phyloP scores from a whole-genome alignment of 2,888 invertebrate species.

The Hipparchia semele region DNA sequence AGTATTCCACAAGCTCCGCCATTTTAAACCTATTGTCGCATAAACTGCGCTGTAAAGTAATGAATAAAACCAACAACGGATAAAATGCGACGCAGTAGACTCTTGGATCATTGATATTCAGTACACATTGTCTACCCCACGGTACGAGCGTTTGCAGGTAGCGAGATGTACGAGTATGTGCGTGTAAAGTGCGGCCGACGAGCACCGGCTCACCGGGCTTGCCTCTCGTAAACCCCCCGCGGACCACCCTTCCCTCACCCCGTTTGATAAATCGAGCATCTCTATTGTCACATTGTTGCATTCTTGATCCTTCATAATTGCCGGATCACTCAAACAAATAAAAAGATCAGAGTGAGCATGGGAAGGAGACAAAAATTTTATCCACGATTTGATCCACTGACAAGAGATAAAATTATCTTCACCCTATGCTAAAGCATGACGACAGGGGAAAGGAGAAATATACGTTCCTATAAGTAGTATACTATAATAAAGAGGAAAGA shows the following conservation, averaged over 20 bases:
- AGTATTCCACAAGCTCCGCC: constrained; percentile 6
- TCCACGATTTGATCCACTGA: too few species aligned
- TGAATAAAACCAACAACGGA: constrained; percentile 25
- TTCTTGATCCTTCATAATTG: background rate
- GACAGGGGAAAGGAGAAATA: too few species aligned
- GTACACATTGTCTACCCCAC: constrained; percentile 31
- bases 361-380: too few species aligned
- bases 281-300: constrained; percentile 15
- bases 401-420: too few species aligned
- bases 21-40: constrained; percentile 9
- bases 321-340: background rate
- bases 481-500: too few species aligned
- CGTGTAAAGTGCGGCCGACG: constrained; percentile 35
- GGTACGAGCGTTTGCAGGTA: constrained; percentile 31
- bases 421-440: too few species aligned
- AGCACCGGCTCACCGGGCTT: constrained; percentile 33
- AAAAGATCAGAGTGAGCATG: background rate
- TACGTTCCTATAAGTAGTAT: too few species aligned
- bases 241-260: constrained; percentile 28
- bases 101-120: constrained; percentile 38
- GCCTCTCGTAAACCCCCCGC: constrained; percentile 28
- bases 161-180: constrained; percentile 26
- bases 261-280: constrained; percentile 23
- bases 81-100: constrained; percentile 34
- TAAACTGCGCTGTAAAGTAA: constrained; percentile 19